phyloP scores from a whole-genome alignment of 1,140 invertebrate genomes.

The Drosophila aff. region DNA sequence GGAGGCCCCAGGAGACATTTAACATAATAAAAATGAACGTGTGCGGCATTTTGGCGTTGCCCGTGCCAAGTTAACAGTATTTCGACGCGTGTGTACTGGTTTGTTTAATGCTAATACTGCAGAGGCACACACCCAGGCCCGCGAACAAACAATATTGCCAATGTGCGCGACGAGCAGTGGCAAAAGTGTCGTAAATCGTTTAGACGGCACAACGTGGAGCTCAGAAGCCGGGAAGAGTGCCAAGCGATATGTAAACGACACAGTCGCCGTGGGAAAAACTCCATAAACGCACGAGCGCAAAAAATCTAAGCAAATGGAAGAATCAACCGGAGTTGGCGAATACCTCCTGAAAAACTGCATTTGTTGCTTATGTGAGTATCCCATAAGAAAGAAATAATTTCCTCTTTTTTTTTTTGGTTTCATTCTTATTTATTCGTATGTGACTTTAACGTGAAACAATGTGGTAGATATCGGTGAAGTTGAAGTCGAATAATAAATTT shows the following conservation, averaged over 20 bases:
- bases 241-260: conserved; percentile 77
- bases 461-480: conserved; percentile 31
- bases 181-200: conserved; percentile 82
- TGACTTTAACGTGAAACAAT: conserved; percentile 68
- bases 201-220: conserved; percentile 76
- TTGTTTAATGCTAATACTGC: conserved; percentile 77
- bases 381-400: conserved; percentile 48
- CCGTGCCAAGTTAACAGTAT: conserved; percentile 60
- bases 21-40: conserved; percentile 83
- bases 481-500: conserved; percentile 60
- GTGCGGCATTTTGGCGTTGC: conserved; percentile 75
- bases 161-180: conserved; percentile 78
- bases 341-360: conserved; percentile 35
- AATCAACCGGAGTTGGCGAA: conserved; percentile 6
- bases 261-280: conserved; percentile 74
- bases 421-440: conserved; percentile 63
- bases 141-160: conserved; percentile 71
- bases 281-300: conserved; percentile 30
- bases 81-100: conserved; percentile 45
- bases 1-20: conserved; percentile 78
- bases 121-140: conserved; percentile 37
- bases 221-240: conserved; percentile 34
- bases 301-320: conserved; percentile 21
- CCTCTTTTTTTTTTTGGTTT: conserved; percentile 35
- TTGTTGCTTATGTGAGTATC: conserved; percentile 54